A percentile compares a stretch with the other conserved stretches of the same genome.
These are phyloP conservation scores for Sipha maydis DNA, from an alignment of 2,888 invertebrate genomes.

Conservation along the genomic window DNA sequence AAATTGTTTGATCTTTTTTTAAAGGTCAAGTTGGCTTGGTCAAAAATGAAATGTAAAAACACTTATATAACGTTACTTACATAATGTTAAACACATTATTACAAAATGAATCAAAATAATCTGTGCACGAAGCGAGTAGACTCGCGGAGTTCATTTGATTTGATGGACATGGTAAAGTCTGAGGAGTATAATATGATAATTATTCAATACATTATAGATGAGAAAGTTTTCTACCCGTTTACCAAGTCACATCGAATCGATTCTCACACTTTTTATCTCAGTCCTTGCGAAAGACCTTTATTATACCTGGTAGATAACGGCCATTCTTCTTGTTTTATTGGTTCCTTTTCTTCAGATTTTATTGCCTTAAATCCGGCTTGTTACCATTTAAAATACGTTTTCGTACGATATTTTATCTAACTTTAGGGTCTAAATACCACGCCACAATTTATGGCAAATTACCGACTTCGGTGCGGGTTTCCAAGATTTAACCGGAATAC, in stretches of 20 bases:
- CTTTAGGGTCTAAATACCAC: slow-evolving; percentile 47
- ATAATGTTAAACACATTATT: not conserved
- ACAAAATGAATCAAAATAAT: not conserved
- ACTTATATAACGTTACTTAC: not conserved
- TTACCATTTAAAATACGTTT: slow-evolving; percentile 61
- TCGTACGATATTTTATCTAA: slow-evolving; percentile 57
- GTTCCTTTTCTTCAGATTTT: slow-evolving; percentile 59
- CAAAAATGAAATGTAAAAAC: not conserved
- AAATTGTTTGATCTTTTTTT: not conserved
- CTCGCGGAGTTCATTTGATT: not conserved
- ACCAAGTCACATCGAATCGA: slow-evolving; percentile 45
- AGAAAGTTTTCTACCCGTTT: slow-evolving; percentile 31
- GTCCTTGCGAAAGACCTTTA: slow-evolving; percentile 51
- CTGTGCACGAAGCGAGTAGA: not conserved
- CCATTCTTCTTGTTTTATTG: slow-evolving; percentile 60
- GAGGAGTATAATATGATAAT: slow-evolving; percentile 15
- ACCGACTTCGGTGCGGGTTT: slow-evolving; percentile 31
- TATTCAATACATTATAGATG: slow-evolving; percentile 13
- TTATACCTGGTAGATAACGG: slow-evolving; percentile 56
- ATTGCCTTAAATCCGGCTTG: slow-evolving; percentile 58
- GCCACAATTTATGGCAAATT: slow-evolving; percentile 51
- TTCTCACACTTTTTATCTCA: slow-evolving; percentile 39
- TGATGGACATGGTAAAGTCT: not conserved
- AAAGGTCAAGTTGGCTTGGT: not conserved
- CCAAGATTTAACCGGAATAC: slow-evolving; percentile 32